These are phyloP conservation scores for Phortica variegata DNA, from an alignment of 1,140 invertebrate genomes.

Conservation along the genomic window DNA sequence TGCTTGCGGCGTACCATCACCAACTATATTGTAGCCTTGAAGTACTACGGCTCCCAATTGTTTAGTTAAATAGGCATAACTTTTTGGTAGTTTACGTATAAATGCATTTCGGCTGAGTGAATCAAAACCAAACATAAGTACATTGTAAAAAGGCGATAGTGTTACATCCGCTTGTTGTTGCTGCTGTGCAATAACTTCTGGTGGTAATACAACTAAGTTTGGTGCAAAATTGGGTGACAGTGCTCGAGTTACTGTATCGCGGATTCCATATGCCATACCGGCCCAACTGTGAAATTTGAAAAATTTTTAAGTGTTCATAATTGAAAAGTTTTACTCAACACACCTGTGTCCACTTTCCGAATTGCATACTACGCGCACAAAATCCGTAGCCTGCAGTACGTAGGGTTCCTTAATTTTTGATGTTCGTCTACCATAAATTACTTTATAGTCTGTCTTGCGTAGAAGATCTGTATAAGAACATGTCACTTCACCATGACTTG, in stretches of 20 bases:
- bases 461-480: conserved; percentile 66
- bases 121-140: conserved; percentile 90
- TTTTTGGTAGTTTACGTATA: conserved; percentile 80
- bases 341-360: conserved; percentile 59
- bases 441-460: conserved; percentile 62
- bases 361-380: conserved; percentile 64
- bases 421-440: conserved; percentile 58
- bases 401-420: conserved; percentile 63
- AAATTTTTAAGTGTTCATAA: neutral
- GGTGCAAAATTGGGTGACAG: conserved; percentile 22
- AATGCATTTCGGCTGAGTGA: conserved; percentile 86
- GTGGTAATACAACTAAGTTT: conserved; percentile 31
- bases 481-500: conserved; percentile 58
- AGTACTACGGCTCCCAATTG: conserved; percentile 70
- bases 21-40: conserved; percentile 88
- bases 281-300: conserved; percentile 31
- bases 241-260: conserved; percentile 37
- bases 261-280: conserved; percentile 49
- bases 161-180: conserved; percentile 33
- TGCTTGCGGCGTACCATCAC: conserved; percentile 92
- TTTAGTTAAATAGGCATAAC: conserved; percentile 74
- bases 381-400: conserved; percentile 66
- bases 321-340: conserved; percentile 5
- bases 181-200: conserved; percentile 31
- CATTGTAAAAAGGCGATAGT: conserved; percentile 60